phyloP scores from a whole-genome alignment of 1,140 invertebrate genomes.

The Trichomalopsis sarcophagae region DNA sequence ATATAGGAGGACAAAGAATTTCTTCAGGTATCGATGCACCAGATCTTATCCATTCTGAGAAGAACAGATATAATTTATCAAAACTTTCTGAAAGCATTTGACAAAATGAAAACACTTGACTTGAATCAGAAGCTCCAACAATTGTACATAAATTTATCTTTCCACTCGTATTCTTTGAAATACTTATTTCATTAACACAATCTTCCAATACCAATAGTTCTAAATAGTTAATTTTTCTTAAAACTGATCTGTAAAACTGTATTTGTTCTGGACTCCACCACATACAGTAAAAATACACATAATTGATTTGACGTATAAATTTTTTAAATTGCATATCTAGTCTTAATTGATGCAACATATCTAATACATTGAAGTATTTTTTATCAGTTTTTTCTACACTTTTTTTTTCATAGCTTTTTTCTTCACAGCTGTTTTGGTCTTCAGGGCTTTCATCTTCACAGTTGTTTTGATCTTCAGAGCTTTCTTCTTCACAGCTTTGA shows the following conservation, averaged over 20 bases:
- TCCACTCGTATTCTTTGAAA: background rate
- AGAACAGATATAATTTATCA: background rate
- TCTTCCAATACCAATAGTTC: background rate
- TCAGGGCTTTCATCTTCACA: background rate
- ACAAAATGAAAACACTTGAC: background rate
- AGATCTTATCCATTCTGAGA: background rate
- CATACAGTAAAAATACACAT: background rate
- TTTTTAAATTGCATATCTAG: background rate
- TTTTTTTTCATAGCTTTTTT: background rate
- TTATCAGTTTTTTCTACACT: background rate
- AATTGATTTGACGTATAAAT: constrained; percentile 3
- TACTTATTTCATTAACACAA: background rate
- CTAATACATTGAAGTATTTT: background rate
- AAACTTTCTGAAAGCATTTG: background rate
- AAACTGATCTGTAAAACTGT: background rate
- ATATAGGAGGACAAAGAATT: background rate
- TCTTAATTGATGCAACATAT: background rate
- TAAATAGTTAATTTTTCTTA: background rate
- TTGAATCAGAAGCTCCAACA: background rate
- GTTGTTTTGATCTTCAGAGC: no score
- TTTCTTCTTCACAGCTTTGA: no score
- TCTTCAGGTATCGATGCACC: background rate
- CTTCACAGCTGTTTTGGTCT: background rate
- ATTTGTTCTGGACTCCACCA: constrained; percentile 1
- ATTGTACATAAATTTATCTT: background rate